A percentile compares a stretch with the other conserved stretches of the same genome.
These are phyloP conservation scores for Drosophila mauritiana DNA, from an alignment of 1,140 invertebrate genomes.

Conservation along the genomic window DNA sequence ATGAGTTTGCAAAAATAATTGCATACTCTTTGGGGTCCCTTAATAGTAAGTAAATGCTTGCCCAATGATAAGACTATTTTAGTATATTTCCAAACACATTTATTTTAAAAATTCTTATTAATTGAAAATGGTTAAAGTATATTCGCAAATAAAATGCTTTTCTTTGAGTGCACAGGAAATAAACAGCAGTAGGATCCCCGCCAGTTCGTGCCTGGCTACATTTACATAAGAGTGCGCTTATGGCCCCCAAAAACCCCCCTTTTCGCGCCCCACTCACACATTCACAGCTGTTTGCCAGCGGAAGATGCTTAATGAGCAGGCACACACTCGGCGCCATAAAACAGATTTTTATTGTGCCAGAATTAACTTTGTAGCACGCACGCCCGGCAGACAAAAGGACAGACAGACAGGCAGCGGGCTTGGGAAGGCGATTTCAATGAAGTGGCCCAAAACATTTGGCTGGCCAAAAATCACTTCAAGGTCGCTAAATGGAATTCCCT, in stretches of 20 bases:
- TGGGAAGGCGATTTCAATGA: constrained; percentile 45
- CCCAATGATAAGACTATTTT: neutral
- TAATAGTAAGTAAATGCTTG: neutral
- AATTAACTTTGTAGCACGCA: constrained; percentile 65
- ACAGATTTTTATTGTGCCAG: constrained; percentile 71
- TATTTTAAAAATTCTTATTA: no score
- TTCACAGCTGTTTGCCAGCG: constrained; percentile 51
- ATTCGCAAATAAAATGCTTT: neutral
- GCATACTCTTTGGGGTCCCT: neutral
- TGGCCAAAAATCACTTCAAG: constrained; percentile 50
- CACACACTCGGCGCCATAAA: constrained; percentile 61
- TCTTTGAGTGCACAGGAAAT: constrained; percentile 22
- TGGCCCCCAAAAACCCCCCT: constrained; percentile 24
- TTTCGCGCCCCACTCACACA: constrained; percentile 25
- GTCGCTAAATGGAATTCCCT: constrained; percentile 51
- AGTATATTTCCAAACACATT: no score
- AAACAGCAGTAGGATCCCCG: constrained; percentile 35
- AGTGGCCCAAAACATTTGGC: constrained; percentile 44
- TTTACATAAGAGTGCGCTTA: constrained; percentile 78
- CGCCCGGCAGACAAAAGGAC: constrained; percentile 1
- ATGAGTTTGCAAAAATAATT: neutral
- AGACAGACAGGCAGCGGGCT: neutral
- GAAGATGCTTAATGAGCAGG: constrained; percentile 76
- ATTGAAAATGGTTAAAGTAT: no score
- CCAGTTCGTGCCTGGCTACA: constrained; percentile 55